Evolutionary conservation across 2,888 invertebrate species (phyloP).

Genomic region (Rhynchonema sp.): DNA sequence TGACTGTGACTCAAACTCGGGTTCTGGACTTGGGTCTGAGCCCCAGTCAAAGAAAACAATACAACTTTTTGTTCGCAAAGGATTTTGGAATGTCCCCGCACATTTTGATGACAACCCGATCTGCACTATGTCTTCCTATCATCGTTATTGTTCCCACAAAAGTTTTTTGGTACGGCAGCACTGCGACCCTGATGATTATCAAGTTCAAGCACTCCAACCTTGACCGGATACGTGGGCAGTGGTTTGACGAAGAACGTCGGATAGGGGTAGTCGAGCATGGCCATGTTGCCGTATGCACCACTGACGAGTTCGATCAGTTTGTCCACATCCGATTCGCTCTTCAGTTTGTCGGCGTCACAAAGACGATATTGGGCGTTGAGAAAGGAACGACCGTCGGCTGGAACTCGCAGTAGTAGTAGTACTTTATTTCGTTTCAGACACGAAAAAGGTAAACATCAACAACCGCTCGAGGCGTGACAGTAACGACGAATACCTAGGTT

Average conservation of each 20-base stretch:
- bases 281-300: conserved; percentile 54
- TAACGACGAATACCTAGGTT: too few species aligned
- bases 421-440: too few species aligned
- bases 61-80: too few species aligned
- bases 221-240: conserved; percentile 64
- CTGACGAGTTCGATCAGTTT: conserved; percentile 48
- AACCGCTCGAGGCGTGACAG: too few species aligned
- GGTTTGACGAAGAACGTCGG: conserved; percentile 50
- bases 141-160: neutral
- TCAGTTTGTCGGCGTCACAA: conserved; percentile 43
- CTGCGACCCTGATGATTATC: neutral
- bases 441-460: too few species aligned
- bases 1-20: too few species aligned
- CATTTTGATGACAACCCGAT: too few species aligned
- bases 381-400: conserved; percentile 47
- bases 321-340: conserved; percentile 35
- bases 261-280: conserved; percentile 92
- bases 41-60: too few species aligned
- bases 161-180: neutral
- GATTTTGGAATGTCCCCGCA: too few species aligned
- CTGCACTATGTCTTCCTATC: too few species aligned
- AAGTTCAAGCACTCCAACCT: conserved; percentile 26
- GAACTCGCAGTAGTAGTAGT: too few species aligned
- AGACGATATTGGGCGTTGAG: conserved; percentile 52
- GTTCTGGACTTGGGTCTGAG: too few species aligned